Evolutionary conservation across 2,113 vertebrate genomes (phyloP).

Genomic region (Mobula birostris): DNA sequence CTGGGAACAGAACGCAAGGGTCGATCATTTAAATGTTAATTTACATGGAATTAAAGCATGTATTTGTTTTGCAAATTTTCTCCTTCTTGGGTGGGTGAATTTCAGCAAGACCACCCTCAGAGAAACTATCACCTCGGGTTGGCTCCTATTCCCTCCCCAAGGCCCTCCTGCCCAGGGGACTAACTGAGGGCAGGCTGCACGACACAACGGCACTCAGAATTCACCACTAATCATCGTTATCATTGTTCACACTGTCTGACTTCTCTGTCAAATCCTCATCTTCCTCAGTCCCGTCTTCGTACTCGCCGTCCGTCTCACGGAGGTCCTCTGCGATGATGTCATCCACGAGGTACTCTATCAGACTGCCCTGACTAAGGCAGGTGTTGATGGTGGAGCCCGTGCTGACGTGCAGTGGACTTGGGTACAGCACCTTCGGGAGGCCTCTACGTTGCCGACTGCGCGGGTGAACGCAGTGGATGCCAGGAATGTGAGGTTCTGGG

Average conservation of each 20-base stretch:
- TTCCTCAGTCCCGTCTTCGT: background rate
- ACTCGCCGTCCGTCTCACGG: background rate
- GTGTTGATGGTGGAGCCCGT: constrained; percentile 14
- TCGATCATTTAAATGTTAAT: no score
- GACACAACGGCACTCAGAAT: background rate
- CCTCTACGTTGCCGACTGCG: background rate
- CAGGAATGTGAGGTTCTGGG: constrained; percentile 9
- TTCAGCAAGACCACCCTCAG: background rate
- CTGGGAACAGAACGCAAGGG: background rate
- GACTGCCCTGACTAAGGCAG: constrained; percentile 33
- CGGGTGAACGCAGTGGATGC: constrained; percentile 21
- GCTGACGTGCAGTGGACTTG: background rate
- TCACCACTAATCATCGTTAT: background rate
- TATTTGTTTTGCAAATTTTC: background rate
- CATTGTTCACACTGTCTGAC: background rate
- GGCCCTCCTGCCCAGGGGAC: no score
- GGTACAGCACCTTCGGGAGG: background rate
- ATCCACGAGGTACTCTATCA: constrained; percentile 4
- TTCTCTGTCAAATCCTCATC: background rate
- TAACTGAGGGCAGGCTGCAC: background rate
- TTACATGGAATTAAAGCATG: background rate
- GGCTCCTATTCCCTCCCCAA: background rate
- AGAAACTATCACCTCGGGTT: background rate
- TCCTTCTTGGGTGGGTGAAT: background rate
- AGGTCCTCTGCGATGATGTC: constrained; percentile 14